Conservation (phyloP, 2,113 vertebrate genomes). For the Oxygymnocypris stewartii region DNA sequence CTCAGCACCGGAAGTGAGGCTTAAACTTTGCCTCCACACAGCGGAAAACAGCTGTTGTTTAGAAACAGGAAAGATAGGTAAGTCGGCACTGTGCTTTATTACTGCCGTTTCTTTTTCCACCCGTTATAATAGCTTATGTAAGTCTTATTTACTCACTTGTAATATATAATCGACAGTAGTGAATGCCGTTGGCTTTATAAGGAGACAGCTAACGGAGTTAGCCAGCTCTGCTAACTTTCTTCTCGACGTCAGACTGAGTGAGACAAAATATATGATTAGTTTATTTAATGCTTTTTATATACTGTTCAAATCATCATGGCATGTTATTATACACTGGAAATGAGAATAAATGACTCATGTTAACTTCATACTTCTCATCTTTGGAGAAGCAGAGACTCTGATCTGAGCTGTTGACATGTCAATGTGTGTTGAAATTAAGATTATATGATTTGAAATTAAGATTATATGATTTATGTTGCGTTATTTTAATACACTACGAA, state of each 20-base stretch:
- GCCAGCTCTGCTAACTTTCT: constrained; percentile 39
- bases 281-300: background rate
- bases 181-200: background rate
- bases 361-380: background rate
- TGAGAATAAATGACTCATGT: background rate
- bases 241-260: constrained; percentile 19
- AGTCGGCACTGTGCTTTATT: constrained; percentile 47
- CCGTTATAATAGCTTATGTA: background rate
- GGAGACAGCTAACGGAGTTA: constrained; percentile 33
- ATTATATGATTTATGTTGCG: background rate
- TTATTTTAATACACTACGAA: background rate
- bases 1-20: constrained; percentile 75
- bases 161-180: background rate
- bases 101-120: background rate
- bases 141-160: background rate
- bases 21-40: constrained; percentile 75
- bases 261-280: background rate
- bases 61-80: constrained; percentile 71
- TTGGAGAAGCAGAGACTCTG: background rate
- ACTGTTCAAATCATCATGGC: background rate
- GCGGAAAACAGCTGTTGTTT: constrained; percentile 76
- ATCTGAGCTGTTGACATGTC: constrained; percentile 8
- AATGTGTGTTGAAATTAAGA: background rate
- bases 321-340: background rate
- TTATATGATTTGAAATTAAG: background rate